phyloP scores from a whole-genome alignment of 2,888 invertebrate genomes.

The Heliconius charithonia region DNA sequence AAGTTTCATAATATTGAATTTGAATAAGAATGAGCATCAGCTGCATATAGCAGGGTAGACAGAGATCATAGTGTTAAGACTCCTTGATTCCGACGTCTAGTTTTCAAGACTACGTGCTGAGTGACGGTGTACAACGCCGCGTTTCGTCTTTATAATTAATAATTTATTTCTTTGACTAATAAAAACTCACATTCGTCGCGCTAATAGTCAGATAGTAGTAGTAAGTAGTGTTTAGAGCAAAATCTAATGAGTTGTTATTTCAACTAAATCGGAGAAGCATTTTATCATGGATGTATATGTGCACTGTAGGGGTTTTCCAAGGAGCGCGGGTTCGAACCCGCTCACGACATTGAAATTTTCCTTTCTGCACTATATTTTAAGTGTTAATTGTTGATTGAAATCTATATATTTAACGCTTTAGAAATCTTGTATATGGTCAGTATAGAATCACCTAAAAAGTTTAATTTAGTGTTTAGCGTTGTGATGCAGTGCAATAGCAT shows the following conservation, averaged over 20 bases:
- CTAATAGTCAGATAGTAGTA: too few species aligned
- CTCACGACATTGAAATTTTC: too few species aligned
- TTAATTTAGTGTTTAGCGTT: not conserved
- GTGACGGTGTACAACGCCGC: too few species aligned
- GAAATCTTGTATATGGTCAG: not conserved
- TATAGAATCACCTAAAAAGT: not conserved
- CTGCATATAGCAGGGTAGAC: not conserved
- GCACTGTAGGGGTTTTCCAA: too few species aligned
- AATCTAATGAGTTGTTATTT: not conserved
- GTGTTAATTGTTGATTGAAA: not conserved
- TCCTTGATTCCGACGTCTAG: too few species aligned
- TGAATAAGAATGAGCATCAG: too few species aligned
- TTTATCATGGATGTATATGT: not conserved
- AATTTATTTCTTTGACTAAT: too few species aligned
- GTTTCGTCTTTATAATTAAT: too few species aligned
- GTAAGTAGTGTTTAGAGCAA: not conserved
- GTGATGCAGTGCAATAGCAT: not conserved
- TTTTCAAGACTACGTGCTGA: too few species aligned
- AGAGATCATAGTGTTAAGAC: not conserved
- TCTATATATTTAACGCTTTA: not conserved
- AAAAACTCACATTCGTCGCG: too few species aligned
- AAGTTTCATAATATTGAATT: not conserved
- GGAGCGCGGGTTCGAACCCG: too few species aligned
- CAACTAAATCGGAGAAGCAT: not conserved
- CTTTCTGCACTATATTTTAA: too few species aligned